A percentile compares a stretch with the other conserved stretches of the same genome.
These are phyloP conservation scores for Nilaparvata lugens DNA, from an alignment of 1,140 invertebrate genomes.

Conservation along the genomic window DNA sequence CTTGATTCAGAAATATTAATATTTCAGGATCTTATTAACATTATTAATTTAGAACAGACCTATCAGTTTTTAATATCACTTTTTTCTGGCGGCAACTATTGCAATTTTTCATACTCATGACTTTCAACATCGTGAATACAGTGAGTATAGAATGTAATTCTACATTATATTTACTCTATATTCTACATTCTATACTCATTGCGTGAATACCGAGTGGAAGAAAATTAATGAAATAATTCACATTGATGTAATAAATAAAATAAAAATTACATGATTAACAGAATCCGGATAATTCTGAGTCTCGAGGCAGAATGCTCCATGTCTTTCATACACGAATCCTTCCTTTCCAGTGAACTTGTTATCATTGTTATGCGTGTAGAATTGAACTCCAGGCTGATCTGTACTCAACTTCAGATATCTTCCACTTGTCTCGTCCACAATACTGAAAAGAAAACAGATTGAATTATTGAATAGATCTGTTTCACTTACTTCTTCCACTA, in stretches of 20 bases:
- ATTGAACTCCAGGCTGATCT: conserved; percentile 82
- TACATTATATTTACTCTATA: not conserved
- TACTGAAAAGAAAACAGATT: conserved; percentile 14
- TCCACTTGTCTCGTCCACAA: conserved; percentile 13
- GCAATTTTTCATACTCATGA: too few relatives aligned
- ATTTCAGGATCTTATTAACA: too few relatives aligned
- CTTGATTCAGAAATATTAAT: too few relatives aligned
- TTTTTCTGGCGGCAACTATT: too few relatives aligned
- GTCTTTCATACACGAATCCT: conserved; percentile 56
- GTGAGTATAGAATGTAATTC: too few relatives aligned
- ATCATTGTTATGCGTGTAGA: conserved; percentile 58
- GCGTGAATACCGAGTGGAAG: not conserved
- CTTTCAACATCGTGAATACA: too few relatives aligned
- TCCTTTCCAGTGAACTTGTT: conserved; percentile 52
- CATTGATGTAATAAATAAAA: not conserved
- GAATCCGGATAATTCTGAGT: conserved; percentile 90
- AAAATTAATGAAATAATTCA: not conserved
- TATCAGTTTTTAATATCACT: too few relatives aligned
- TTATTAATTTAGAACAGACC: too few relatives aligned
- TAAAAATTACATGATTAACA: conserved; percentile 59
- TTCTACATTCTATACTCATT: not conserved
- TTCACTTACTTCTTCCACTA: too few relatives aligned
- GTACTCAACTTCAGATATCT: conserved; percentile 52
- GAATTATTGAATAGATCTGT: too few relatives aligned
- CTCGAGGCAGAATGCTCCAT: conserved; percentile 80